These are phyloP conservation scores for Poecilus cupreus DNA, from an alignment of 2,888 invertebrate genomes.

Conservation along the genomic window DNA sequence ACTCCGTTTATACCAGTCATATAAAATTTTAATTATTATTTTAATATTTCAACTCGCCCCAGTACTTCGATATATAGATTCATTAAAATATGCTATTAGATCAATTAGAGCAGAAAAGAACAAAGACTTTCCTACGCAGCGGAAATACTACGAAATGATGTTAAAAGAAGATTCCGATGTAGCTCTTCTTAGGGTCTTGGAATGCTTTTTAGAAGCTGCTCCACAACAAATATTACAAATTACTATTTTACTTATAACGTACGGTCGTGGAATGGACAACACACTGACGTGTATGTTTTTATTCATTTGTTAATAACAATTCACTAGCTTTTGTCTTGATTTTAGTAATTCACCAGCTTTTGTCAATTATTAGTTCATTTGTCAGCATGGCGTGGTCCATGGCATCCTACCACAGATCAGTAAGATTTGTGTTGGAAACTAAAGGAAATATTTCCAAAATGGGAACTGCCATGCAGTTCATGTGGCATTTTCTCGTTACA, in stretches of 20 bases:
- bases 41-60: slow-evolving; percentile 84
- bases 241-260: slow-evolving; percentile 78
- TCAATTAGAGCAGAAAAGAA: slow-evolving; percentile 78
- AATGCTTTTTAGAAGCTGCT: slow-evolving; percentile 88
- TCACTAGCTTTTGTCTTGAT: slow-evolving; percentile 54
- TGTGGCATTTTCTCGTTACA: slow-evolving; percentile 90
- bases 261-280: slow-evolving; percentile 72
- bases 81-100: slow-evolving; percentile 79
- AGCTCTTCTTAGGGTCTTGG: slow-evolving; percentile 84
- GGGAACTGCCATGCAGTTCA: slow-evolving; percentile 84
- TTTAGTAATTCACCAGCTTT: slow-evolving; percentile 80
- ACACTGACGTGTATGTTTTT: slow-evolving; percentile 71
- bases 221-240: slow-evolving; percentile 87
- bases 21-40: slow-evolving; percentile 78
- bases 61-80: slow-evolving; percentile 80
- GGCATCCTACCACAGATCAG: slow-evolving; percentile 88
- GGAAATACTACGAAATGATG: slow-evolving; percentile 83
- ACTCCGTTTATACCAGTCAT: slow-evolving; percentile 77
- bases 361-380: slow-evolving; percentile 86
- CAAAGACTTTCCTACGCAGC: slow-evolving; percentile 77
- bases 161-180: slow-evolving; percentile 88
- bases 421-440: slow-evolving; percentile 85
- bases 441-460: slow-evolving; percentile 84
- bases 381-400: slow-evolving; percentile 94
- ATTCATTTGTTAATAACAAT: neutral